Evolutionary conservation across 2,113 vertebrate genomes (phyloP).

Genomic region (Solea senegalensis): DNA sequence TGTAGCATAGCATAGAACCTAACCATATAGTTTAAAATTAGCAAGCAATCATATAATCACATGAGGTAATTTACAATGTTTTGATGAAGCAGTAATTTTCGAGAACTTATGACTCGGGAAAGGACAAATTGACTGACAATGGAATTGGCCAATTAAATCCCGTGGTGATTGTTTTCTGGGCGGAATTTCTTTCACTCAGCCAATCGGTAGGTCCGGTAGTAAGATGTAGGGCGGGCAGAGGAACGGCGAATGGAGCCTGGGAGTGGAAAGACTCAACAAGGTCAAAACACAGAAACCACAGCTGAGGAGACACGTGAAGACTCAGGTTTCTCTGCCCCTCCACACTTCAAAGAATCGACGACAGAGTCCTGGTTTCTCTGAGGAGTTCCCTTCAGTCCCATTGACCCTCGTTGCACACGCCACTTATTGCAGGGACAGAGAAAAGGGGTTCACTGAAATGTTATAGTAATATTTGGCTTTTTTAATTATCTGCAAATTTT

Average conservation of each 20-base stretch:
- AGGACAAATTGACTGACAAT: conserved; percentile 72
- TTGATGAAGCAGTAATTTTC: conserved; percentile 36
- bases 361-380: not conserved
- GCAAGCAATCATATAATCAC: not conserved
- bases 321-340: not conserved
- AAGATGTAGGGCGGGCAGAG: conserved; percentile 20
- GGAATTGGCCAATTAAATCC: conserved; percentile 14
- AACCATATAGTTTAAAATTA: not conserved
- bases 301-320: not conserved
- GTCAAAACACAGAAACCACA: conserved; percentile 72
- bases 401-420: too few species aligned
- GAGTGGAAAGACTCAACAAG: conserved; percentile 67
- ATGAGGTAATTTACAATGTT: not conserved
- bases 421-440: too few species aligned
- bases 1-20: not conserved
- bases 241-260: conserved; percentile 27
- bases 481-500: too few species aligned
- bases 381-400: not conserved
- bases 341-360: not conserved
- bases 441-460: too few species aligned
- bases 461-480: too few species aligned
- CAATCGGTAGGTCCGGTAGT: conserved; percentile 43
- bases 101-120: conserved; percentile 63
- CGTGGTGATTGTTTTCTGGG: not conserved
- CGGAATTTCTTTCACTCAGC: conserved; percentile 11